Percentiles rank a stretch among this genome's conserved stretches.
Evolutionary conservation across 2,113 vertebrate species (phyloP).

Genomic region (Dolichotis patagonum): DNA sequence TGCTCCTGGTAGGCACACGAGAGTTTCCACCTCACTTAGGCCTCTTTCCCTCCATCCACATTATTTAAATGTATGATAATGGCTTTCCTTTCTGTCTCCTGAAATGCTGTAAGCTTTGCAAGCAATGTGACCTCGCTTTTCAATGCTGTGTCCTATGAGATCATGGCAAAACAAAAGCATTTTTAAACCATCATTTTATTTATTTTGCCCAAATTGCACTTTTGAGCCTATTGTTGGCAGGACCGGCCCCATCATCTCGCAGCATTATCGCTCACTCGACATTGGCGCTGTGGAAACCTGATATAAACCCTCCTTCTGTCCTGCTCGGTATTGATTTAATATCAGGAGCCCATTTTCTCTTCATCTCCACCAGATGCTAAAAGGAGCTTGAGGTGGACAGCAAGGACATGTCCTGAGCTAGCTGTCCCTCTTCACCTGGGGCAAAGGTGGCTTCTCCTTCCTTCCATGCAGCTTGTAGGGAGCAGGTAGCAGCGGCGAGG

Average conservation of each 20-base stretch:
- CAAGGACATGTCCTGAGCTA: constrained; percentile 49
- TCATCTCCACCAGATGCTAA: constrained; percentile 45
- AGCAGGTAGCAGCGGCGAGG: not conserved
- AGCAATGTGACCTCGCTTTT: constrained; percentile 59
- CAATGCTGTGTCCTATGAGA: constrained; percentile 64
- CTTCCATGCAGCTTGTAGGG: not conserved
- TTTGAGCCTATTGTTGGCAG: constrained; percentile 68
- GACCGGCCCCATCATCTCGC: not conserved
- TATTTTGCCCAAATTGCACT: constrained; percentile 81
- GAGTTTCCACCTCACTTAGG: too few relatives aligned
- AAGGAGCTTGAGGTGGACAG: constrained; percentile 35
- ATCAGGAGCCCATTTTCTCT: constrained; percentile 68
- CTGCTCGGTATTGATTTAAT: constrained; percentile 72
- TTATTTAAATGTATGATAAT: not conserved
- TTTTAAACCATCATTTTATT: constrained; percentile 74
- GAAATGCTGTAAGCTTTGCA: not conserved
- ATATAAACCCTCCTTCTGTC: not conserved
- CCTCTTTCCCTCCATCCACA: too few relatives aligned
- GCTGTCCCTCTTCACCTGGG: not conserved
- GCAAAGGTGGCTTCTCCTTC: not conserved
- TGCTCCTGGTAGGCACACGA: too few relatives aligned
- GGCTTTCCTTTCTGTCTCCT: not conserved
- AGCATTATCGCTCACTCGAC: not conserved
- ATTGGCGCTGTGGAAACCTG: constrained; percentile 28
- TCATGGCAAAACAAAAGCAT: constrained; percentile 59